phyloP scores from a whole-genome alignment of 2,888 invertebrate species.

The Eupithecia pulchellata region DNA sequence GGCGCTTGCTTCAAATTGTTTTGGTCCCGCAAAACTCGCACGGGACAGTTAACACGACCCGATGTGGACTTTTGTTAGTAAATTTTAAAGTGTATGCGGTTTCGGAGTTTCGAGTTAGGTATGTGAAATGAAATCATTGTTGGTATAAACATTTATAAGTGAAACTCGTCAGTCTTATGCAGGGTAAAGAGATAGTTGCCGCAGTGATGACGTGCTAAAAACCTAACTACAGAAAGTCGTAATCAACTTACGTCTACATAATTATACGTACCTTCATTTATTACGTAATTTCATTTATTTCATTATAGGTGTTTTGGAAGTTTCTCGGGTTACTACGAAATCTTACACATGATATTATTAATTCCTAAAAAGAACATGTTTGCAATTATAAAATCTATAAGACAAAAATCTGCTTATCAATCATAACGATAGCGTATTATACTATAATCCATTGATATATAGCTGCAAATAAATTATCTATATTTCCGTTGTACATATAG shows the following conservation, averaged over 20 bases:
- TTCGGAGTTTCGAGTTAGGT: constrained; percentile 60
- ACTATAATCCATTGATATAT: neutral
- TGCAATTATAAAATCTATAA: neutral
- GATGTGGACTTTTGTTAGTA: constrained; percentile 20
- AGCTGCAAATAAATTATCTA: no score
- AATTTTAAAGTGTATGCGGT: constrained; percentile 24
- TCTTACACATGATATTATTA: neutral
- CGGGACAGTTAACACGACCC: constrained; percentile 55
- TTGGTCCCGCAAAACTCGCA: constrained; percentile 68
- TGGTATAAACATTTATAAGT: neutral
- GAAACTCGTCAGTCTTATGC: neutral
- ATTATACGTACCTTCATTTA: no score
- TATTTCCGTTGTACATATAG: no score
- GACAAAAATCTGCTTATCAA: neutral
- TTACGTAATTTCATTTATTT: no score
- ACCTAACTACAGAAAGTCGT: neutral
- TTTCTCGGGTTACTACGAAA: neutral
- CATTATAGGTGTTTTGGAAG: neutral
- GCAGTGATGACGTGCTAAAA: neutral
- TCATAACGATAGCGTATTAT: neutral
- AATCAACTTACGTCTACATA: neutral
- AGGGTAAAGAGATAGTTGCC: neutral
- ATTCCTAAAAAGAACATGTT: neutral
- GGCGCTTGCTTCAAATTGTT: constrained; percentile 74
- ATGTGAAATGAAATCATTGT: constrained; percentile 46